These are phyloP conservation scores for Todiramphus saurophagus DNA, from an alignment of 2,113 vertebrate genomes.

Conservation along the genomic window DNA sequence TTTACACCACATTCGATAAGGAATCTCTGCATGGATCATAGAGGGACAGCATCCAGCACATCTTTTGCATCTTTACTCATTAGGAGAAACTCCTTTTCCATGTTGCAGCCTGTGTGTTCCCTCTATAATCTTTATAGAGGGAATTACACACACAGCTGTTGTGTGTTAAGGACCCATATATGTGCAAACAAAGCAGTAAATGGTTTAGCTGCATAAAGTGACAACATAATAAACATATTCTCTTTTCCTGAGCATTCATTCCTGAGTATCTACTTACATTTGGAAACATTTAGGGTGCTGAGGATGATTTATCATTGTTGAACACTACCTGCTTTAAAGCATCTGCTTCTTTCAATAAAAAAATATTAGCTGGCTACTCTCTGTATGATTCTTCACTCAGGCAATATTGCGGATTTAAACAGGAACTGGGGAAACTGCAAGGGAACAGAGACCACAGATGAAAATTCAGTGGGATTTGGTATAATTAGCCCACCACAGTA, in stretches of 20 bases:
- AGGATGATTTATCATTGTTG: not conserved
- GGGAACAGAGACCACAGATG: not conserved
- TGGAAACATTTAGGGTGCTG: not conserved
- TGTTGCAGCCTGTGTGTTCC: not conserved
- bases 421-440: not conserved
- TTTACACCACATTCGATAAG: not conserved
- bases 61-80: not conserved
- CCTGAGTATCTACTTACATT: not conserved
- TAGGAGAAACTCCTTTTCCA: not conserved
- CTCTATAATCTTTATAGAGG: not conserved
- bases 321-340: not conserved
- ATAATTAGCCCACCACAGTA: not conserved
- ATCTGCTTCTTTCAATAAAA: not conserved
- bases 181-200: conserved; percentile 17
- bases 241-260: not conserved
- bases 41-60: not conserved
- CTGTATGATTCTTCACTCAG: not conserved
- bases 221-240: not conserved
- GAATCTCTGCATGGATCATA: not conserved
- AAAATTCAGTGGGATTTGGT: not conserved
- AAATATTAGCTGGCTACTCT: not conserved
- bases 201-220: not conserved
- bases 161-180: not conserved
- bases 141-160: not conserved
- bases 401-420: not conserved